Evolutionary conservation across 2,797 vertebrate genomes (phyloP).

Genomic region (Smutsia temminckii): DNA sequence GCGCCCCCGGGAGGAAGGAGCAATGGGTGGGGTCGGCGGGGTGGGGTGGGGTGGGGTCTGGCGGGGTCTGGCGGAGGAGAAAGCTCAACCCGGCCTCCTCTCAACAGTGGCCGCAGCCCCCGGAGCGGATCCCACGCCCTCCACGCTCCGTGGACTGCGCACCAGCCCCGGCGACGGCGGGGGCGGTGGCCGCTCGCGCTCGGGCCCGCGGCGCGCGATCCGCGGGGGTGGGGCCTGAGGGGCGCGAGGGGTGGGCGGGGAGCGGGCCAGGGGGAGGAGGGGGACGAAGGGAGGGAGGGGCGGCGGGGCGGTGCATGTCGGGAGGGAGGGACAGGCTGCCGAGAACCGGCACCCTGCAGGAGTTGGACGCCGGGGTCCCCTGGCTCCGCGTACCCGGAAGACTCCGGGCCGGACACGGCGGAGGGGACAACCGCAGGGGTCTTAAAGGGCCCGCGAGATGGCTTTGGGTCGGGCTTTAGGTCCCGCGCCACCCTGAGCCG

Average conservation of each 20-base stretch:
- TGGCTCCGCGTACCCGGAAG: neutral
- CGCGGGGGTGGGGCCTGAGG: constrained; percentile 36
- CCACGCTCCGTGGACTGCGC: neutral
- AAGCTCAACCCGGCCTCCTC: constrained; percentile 41
- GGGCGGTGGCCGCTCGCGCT: constrained; percentile 19
- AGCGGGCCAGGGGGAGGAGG: fast-evolving
- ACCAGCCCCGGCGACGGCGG: neutral
- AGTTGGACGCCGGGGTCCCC: fast-evolving
- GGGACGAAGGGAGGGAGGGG: neutral
- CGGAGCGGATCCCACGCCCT: neutral
- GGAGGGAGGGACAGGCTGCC: constrained; percentile 42
- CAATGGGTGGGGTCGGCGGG: constrained; percentile 63
- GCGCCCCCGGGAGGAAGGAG: constrained; percentile 60
- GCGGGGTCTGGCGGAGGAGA: constrained; percentile 30
- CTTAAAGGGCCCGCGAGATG: neutral
- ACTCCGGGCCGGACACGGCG: neutral
- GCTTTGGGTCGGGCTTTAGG: neutral
- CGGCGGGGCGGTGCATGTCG: constrained; percentile 70
- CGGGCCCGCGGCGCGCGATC: neutral
- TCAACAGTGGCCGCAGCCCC: neutral
- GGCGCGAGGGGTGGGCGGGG: neutral
- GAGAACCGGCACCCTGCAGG: fast-evolving
- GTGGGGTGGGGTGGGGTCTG: constrained; percentile 47
- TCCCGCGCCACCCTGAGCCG: neutral
- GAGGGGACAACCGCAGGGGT: neutral